These are phyloP conservation scores for Littorina saxatilis DNA, from an alignment of 1,140 invertebrate genomes.

Conservation along the genomic window DNA sequence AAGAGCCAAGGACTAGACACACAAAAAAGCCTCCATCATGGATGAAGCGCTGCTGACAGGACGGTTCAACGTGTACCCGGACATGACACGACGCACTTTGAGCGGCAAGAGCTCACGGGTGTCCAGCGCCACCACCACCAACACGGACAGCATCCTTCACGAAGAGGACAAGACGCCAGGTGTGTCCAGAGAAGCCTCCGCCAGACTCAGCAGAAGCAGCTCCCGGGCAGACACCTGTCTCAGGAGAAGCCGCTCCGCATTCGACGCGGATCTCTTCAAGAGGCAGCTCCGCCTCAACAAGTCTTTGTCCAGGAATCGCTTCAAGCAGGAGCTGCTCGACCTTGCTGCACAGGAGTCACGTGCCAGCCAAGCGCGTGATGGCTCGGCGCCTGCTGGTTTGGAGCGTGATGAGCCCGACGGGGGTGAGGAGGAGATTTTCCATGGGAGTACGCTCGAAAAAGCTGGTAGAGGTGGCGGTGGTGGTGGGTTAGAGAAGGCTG, in stretches of 20 bases:
- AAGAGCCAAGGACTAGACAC: too few species aligned
- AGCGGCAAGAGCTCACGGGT: neutral
- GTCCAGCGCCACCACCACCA: neutral
- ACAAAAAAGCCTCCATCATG: too few species aligned
- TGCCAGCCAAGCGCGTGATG: neutral
- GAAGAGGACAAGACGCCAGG: neutral
- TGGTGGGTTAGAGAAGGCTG: neutral
- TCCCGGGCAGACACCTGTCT: constrained; percentile 23
- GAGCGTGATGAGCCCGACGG: neutral
- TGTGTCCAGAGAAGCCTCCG: neutral
- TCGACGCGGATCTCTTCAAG: constrained; percentile 25
- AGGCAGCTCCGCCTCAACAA: constrained; percentile 32
- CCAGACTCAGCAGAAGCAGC: constrained; percentile 23
- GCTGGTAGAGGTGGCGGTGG: neutral
- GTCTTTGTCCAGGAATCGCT: constrained; percentile 23
- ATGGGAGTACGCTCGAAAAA: neutral
- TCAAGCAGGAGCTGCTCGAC: constrained; percentile 7
- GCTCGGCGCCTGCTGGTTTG: neutral
- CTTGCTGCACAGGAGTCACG: neutral
- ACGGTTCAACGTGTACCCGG: constrained; percentile 30
- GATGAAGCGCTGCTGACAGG: constrained; percentile 33
- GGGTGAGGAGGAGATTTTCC: neutral
- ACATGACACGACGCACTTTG: neutral
- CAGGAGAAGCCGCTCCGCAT: constrained; percentile 20
- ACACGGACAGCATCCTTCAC: neutral